Conservation (phyloP, 2,797 vertebrate species). For the Antrozous pallidus region DNA sequence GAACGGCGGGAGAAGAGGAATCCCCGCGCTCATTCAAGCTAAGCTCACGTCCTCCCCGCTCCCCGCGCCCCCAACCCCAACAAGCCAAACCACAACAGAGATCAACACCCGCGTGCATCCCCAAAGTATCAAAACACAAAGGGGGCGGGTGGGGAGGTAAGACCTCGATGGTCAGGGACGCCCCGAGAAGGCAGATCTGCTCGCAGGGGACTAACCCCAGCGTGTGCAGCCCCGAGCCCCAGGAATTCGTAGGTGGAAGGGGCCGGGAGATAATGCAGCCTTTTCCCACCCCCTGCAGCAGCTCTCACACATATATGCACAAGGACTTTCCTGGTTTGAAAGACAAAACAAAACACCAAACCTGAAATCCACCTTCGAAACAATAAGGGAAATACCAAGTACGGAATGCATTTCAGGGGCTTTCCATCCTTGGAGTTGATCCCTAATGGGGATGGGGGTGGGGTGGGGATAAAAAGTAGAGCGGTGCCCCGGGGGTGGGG, state of each 20-base stretch:
- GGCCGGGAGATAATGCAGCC: background rate
- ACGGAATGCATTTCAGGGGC: slow-evolving; percentile 4
- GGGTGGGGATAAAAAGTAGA: background rate
- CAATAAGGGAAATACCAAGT: slow-evolving; percentile 48
- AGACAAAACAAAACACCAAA: background rate
- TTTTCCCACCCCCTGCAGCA: background rate
- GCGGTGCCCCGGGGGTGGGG: background rate
- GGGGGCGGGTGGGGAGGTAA: background rate
- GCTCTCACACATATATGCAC: background rate
- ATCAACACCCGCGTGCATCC: background rate
- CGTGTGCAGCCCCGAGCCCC: background rate
- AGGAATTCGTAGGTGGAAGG: slow-evolving; percentile 6
- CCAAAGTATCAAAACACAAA: slow-evolving; percentile 2
- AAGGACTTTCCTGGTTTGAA: background rate
- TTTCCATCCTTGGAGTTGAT: slow-evolving; percentile 1
- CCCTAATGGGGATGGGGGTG: background rate
- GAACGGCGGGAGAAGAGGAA: background rate
- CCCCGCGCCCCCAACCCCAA: background rate
- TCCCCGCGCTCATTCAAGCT: rapidly evolving
- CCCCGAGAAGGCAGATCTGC: background rate
- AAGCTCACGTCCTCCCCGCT: background rate
- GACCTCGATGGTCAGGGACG: background rate
- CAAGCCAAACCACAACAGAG: background rate
- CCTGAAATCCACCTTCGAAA: slow-evolving; percentile 22
- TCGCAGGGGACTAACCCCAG: rapidly evolving